Base-by-base conservation (phyloP, 1,140 invertebrate genomes). In the Neelides sp. region DNA sequence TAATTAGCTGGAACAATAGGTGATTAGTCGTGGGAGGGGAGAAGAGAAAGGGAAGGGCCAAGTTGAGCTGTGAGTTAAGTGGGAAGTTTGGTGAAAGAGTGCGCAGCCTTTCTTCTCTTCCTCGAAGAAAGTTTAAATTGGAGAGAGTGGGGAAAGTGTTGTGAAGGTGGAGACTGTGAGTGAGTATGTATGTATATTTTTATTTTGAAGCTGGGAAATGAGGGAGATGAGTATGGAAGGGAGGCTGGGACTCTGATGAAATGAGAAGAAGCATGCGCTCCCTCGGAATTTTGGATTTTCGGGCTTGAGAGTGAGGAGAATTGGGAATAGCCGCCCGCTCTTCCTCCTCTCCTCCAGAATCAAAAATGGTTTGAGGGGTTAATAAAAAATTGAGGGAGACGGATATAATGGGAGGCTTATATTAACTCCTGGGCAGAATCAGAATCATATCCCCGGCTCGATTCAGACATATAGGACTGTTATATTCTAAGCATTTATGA, bases 361-460 rank as follows among this genome's bases (percentile, higher is more conserved):
- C 15, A 55, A 58, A 58, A 59, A 59, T 59, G 57, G 57, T 59
- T 59, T 54, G 57, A 59, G 57, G 57, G 57, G 57, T 59, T 59
- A 59, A 59, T 59, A 59, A 59, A 59, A 58, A 59, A 55, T 59
- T 59, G 57, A 59, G 57, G 54, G 51, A 47, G n/a, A n/a, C n/a
- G n/a, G n/a, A n/a, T n/a, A n/a, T n/a, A n/a, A n/a, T n/a, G n/a
- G n/a, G n/a, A n/a, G n/a, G n/a, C n/a, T n/a, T n/a, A n/a, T n/a
- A n/a, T n/a, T n/a, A n/a, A n/a, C n/a, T n/a, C n/a, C n/a, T n/a
- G n/a, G n/a, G n/a, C n/a, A n/a, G n/a, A n/a, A n/a, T n/a, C n/a
- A n/a, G n/a, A n/a, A n/a, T n/a, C n/a, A n/a, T n/a, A n/a, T n/a
- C n/a, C n/a, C n/a, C n/a, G n/a, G n/a, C n/a, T n/a, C n/a, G n/a